Evolutionary conservation across 1,140 invertebrate species (phyloP).

Genomic region (Thaumetopoea pityocampa): DNA sequence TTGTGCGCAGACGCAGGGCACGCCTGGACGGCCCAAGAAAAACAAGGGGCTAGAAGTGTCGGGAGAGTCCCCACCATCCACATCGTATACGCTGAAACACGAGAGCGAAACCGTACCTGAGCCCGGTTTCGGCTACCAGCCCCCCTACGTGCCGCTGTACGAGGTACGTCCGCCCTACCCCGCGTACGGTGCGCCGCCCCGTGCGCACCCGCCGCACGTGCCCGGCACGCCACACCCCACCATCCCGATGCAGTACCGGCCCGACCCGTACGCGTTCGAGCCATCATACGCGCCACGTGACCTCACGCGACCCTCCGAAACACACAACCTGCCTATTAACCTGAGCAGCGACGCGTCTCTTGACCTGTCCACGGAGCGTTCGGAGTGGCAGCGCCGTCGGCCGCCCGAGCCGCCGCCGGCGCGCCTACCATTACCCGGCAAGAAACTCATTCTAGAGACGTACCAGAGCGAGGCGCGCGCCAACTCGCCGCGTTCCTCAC

Average conservation of each 20-base stretch:
- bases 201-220: conserved; percentile 33
- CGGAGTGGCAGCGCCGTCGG: conserved; percentile 48
- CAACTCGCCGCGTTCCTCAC: conserved; percentile 35
- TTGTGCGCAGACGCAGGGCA: conserved; percentile 46
- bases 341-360: conserved; percentile 61
- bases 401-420: conserved; percentile 49
- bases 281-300: conserved; percentile 47
- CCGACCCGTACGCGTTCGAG: conserved; percentile 52
- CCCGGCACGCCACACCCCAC: conserved; percentile 26
- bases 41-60: conserved; percentile 51
- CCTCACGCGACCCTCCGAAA: conserved; percentile 38
- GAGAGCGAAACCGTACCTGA: conserved; percentile 44
- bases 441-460: conserved; percentile 69
- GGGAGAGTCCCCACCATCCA: conserved; percentile 54
- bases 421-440: conserved; percentile 66
- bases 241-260: conserved; percentile 36
- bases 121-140: conserved; percentile 41
- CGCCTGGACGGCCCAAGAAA: conserved; percentile 62
- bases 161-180: conserved; percentile 41
- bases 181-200: conserved; percentile 39
- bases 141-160: conserved; percentile 40
- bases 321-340: conserved; percentile 63
- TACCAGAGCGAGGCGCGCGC: conserved; percentile 65
- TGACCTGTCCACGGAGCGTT: conserved; percentile 54
- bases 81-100: conserved; percentile 55